Base-by-base conservation (phyloP, 1,140 invertebrate genomes). In the Oppia nitens region DNA sequence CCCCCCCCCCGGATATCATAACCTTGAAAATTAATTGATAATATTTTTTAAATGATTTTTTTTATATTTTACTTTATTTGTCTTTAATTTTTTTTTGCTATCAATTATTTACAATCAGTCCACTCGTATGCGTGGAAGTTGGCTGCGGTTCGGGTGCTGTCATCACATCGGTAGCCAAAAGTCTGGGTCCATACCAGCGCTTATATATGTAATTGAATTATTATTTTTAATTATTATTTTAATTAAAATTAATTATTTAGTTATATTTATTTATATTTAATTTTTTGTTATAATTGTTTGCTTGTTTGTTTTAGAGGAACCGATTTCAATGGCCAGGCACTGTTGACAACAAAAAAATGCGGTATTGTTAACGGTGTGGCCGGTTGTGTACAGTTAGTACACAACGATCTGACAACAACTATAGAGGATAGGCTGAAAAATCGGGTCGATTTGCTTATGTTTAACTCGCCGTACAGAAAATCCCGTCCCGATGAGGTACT, bases 391-490 rank as follows among this genome's bases (percentile, higher is more conserved):
- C 79, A 89, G 63, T 65, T 77, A 23, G 63, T 89, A 0, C 75
- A 77, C 57, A 82, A 82, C 73, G 79, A 88, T 74, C 74, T 92
- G 62, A 64, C 71, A 1, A 28, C 50, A 66, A 74, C 40, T 68
- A 67, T 72, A 65, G 72, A 64, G 27, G 55, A 66, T 24, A 60
- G 68, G 26, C 58, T 71, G 3, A 53, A 61, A 40, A 64, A 67
- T 4, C 53, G 65, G 53, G 69, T 81, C 68, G 94, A 98, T 78
- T 58, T 98, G 21, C 73, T 98, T 53, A 66, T 98, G 52, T 98
- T 96, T 66, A 98, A 98, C 79, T 94, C 95, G 1, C 95, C 95
- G 0, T 98, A 98, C 76, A 93, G 98, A 48, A 83, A 87, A 0
- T 95, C 93, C 9, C 78, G 81, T 17, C 72, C 78, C 48, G 68